Conservation (phyloP, 2,113 vertebrate species). For the Sporophila hypoxantha region DNA sequence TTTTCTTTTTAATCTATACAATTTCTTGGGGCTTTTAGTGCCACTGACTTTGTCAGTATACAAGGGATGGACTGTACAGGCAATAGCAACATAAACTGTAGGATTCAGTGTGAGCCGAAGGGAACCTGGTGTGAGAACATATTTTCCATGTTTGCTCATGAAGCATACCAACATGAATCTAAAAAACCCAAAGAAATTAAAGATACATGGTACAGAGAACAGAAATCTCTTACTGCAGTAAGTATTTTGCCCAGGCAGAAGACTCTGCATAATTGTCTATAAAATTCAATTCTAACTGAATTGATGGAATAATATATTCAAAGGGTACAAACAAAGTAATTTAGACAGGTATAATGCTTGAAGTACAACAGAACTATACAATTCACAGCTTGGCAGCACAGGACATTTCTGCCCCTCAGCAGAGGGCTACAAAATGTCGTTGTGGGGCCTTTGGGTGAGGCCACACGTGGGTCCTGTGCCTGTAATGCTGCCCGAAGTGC, state of each 20-base stretch:
- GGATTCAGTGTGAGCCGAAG: conserved; percentile 66
- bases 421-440: not conserved
- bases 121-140: conserved; percentile 47
- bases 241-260: conserved; percentile 79
- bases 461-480: not conserved
- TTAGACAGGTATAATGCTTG: conserved; percentile 59
- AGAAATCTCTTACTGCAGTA: conserved; percentile 86
- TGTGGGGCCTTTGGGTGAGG: not conserved
- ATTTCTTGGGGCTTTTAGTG: conserved; percentile 76
- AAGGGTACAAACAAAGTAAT: conserved; percentile 69
- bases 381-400: conserved; percentile 78
- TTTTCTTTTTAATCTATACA: conserved; percentile 87
- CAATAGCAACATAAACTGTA: conserved; percentile 70
- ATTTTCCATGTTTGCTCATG: conserved; percentile 69
- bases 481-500: not conserved
- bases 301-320: conserved; percentile 78
- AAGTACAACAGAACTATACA: conserved; percentile 74
- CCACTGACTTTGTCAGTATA: conserved; percentile 74
- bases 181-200: conserved; percentile 68
- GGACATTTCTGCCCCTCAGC: conserved; percentile 55
- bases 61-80: conserved; percentile 71
- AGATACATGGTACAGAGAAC: conserved; percentile 80
- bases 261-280: conserved; percentile 79
- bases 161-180: conserved; percentile 67
- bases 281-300: conserved; percentile 88